phyloP scores from a whole-genome alignment of 2,797 vertebrate genomes.

The Lindbergichthys nudifrons region DNA sequence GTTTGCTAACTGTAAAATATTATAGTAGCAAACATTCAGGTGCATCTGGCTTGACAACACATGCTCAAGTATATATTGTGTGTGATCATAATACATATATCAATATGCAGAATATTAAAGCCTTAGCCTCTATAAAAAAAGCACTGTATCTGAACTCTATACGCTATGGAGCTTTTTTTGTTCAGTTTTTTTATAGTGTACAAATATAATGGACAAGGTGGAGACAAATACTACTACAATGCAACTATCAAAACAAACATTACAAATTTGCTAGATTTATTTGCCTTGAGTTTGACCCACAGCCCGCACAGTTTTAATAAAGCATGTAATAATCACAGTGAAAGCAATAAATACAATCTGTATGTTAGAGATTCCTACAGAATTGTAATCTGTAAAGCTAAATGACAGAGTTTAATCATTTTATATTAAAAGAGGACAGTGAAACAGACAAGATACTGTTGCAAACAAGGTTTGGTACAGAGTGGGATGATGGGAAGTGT shows the following conservation, averaged over 20 bases:
- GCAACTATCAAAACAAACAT: too few relatives aligned
- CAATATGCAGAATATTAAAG: background rate
- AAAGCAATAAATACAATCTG: background rate
- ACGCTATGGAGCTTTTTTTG: background rate
- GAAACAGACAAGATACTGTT: slow-evolving; percentile 38
- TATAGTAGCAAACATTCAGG: background rate
- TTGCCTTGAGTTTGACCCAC: background rate
- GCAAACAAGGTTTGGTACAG: slow-evolving; percentile 22
- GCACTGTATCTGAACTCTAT: background rate
- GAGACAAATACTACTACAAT: background rate
- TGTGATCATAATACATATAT: background rate
- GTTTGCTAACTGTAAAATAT: background rate
- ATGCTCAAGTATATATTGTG: background rate
- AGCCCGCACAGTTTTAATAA: background rate
- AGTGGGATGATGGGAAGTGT: slow-evolving; percentile 29
- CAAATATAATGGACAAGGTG: background rate
- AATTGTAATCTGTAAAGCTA: slow-evolving; percentile 3
- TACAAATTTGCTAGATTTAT: background rate
- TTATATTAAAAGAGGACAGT: slow-evolving; percentile 15
- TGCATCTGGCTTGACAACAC: background rate
- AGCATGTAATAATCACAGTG: too few relatives aligned
- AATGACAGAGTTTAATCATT: slow-evolving; percentile 6
- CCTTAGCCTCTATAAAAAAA: background rate
- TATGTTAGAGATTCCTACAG: background rate
- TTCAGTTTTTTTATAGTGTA: background rate